phyloP scores from a whole-genome alignment of 2,797 vertebrate species.

The Brachyalestes nurse region DNA sequence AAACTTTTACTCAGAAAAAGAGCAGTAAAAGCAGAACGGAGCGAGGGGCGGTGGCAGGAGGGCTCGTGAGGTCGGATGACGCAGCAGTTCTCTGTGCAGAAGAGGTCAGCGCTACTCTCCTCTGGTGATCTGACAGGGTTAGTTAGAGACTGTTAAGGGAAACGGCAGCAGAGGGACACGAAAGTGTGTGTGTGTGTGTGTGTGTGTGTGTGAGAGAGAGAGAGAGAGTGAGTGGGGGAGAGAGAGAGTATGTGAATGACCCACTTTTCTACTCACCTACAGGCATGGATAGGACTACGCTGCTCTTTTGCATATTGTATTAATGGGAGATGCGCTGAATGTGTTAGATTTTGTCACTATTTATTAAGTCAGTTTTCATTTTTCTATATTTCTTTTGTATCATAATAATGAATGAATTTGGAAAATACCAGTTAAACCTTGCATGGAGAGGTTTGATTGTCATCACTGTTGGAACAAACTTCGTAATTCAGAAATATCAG shows the following conservation, averaged over 20 bases:
- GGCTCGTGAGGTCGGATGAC: constrained; percentile 4
- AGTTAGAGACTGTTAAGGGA: neutral
- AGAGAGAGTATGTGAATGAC: constrained; percentile 31
- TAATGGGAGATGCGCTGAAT: no score
- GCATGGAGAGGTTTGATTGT: no score
- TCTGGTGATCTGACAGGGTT: constrained; percentile 3
- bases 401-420: no score
- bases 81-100: neutral
- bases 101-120: neutral
- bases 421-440: no score
- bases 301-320: neutral
- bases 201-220: neutral
- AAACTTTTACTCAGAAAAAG: no score
- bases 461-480: no score
- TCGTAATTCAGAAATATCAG: no score
- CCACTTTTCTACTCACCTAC: constrained; percentile 50
- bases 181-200: neutral
- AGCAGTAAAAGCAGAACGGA: neutral
- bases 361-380: no score
- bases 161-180: neutral
- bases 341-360: no score
- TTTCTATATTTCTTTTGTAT: no score
- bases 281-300: neutral
- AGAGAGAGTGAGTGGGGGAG: constrained; percentile 16
- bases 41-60: neutral